These are phyloP conservation scores for Brachypodius melanocephalos DNA, from an alignment of 2,113 vertebrate species.

Conservation along the genomic window DNA sequence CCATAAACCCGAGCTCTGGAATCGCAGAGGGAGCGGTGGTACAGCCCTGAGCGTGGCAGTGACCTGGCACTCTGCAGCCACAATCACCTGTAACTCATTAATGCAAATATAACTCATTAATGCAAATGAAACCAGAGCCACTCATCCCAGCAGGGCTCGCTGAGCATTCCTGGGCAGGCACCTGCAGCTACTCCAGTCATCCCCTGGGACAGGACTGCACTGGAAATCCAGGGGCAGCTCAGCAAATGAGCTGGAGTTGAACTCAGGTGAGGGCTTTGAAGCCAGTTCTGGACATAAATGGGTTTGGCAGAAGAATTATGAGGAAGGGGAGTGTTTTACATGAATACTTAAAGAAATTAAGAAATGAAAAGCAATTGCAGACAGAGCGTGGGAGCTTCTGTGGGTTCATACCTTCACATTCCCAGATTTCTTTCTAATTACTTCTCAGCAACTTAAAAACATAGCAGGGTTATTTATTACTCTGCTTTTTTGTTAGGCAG, in stretches of 20 bases:
- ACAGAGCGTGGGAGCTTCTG: background rate
- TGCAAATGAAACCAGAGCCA: background rate
- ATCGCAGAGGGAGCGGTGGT: background rate
- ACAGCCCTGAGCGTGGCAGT: fast-evolving
- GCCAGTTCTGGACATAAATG: background rate
- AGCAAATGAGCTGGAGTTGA: fast-evolving
- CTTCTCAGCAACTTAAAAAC: background rate
- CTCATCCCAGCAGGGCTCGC: background rate
- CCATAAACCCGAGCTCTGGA: background rate
- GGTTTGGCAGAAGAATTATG: background rate
- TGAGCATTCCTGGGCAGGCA: background rate
- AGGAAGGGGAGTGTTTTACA: background rate
- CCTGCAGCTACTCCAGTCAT: background rate
- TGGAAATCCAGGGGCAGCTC: fast-evolving
- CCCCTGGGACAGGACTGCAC: background rate
- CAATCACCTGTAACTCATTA: background rate
- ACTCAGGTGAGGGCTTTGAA: background rate
- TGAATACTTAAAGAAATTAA: background rate
- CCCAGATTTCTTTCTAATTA: background rate
- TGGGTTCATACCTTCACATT: background rate
- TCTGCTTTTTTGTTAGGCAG: background rate
- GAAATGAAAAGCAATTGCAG: background rate
- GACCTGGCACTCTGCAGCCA: background rate
- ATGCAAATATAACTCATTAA: background rate
- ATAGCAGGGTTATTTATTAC: background rate